Evolutionary conservation across 2,888 invertebrate genomes (phyloP).

Genomic region (Oligia fasciuncula): DNA sequence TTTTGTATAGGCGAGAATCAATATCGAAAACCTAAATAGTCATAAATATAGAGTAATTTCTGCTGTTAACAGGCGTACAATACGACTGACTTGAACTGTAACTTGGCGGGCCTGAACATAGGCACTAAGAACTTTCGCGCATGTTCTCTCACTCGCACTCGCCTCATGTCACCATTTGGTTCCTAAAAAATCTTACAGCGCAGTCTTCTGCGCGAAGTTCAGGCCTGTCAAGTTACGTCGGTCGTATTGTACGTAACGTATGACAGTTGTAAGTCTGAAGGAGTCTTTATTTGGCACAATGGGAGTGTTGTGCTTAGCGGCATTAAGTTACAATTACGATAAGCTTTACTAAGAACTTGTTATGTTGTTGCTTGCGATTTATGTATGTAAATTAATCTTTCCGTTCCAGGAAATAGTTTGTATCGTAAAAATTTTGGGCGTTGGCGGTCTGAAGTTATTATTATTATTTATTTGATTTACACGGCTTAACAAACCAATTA

Average conservation of each 20-base stretch:
- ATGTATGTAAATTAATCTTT: background rate
- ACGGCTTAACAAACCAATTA: too few relatives aligned
- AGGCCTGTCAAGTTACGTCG: too few relatives aligned
- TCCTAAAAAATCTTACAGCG: too few relatives aligned
- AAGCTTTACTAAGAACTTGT: slow-evolving; percentile 24
- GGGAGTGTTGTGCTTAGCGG: background rate
- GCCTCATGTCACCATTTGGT: too few relatives aligned
- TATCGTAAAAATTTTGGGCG: background rate
- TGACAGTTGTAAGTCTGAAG: slow-evolving; percentile 7
- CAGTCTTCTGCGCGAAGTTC: too few relatives aligned
- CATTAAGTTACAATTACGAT: slow-evolving; percentile 32
- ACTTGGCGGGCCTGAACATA: too few relatives aligned
- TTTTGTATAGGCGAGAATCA: background rate
- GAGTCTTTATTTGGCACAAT: slow-evolving; percentile 5
- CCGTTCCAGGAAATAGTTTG: background rate
- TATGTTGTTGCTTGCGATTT: background rate
- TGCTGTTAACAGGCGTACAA: background rate
- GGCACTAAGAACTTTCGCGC: too few relatives aligned
- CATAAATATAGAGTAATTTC: background rate
- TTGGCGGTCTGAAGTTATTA: background rate
- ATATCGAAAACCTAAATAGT: background rate
- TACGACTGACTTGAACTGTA: too few relatives aligned
- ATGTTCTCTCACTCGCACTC: too few relatives aligned
- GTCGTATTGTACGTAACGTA: too few relatives aligned
- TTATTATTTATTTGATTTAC: too few relatives aligned